Evolutionary conservation across 2,888 invertebrate genomes (phyloP).

Genomic region (Mactromeris polynyma): DNA sequence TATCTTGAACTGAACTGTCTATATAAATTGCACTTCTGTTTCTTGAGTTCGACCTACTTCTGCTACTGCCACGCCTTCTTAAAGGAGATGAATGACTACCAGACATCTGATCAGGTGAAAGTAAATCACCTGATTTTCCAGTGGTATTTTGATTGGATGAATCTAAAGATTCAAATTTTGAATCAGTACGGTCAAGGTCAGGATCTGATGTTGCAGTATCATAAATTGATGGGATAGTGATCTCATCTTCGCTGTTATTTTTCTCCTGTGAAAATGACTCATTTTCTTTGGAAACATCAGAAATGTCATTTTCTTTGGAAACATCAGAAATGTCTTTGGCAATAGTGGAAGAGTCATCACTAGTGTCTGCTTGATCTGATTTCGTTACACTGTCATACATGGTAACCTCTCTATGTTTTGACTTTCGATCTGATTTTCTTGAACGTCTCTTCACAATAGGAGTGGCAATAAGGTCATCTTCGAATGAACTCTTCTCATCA

Average conservation of each 20-base stretch:
- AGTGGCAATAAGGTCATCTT: conserved; percentile 23
- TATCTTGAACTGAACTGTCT: not conserved
- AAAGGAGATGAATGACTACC: conserved; percentile 50
- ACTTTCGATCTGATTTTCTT: not conserved
- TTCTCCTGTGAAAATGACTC: not conserved
- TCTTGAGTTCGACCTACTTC: conserved; percentile 24
- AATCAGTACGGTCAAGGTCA: not conserved
- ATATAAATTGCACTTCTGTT: conserved; percentile 41
- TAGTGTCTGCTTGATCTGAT: not conserved
- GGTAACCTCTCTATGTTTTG: conserved; percentile 41
- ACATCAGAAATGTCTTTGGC: not conserved
- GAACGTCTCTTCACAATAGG: conserved; percentile 11
- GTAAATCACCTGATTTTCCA: conserved; percentile 22
- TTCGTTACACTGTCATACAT: conserved; percentile 4
- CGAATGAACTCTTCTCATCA: not conserved
- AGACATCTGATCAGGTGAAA: not conserved
- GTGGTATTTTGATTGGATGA: conserved; percentile 11
- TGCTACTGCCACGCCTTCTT: conserved; percentile 24
- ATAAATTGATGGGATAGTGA: conserved; percentile 37
- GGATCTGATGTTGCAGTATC: conserved; percentile 35
- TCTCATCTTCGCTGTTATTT: conserved; percentile 4
- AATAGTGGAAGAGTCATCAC: not conserved
- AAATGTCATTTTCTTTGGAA: conserved; percentile 16
- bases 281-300: not conserved
- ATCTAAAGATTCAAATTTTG: conserved; percentile 11